These are phyloP conservation scores for Pachycephus smyrnensis DNA, from an alignment of 2,888 invertebrate species.

Conservation along the genomic window DNA sequence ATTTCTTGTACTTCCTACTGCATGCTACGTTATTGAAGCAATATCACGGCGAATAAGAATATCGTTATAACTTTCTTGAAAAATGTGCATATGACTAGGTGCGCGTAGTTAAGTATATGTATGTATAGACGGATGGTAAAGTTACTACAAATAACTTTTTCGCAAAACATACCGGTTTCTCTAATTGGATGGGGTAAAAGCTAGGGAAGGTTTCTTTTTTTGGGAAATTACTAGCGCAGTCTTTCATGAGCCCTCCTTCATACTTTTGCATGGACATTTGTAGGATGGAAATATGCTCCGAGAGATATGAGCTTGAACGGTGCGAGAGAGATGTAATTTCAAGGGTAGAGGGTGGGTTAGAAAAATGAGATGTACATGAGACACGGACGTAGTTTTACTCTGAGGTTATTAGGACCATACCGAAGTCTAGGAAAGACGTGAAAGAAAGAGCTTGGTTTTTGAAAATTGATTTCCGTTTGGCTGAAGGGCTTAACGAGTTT, in stretches of 20 bases:
- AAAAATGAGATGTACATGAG: constrained; percentile 17
- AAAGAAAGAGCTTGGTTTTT: neutral
- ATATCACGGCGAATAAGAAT: neutral
- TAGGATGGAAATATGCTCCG: neutral
- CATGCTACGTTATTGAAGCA: neutral
- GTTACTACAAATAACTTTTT: constrained; percentile 32
- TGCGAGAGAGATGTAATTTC: neutral
- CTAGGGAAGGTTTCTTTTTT: neutral
- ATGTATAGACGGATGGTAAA: constrained; percentile 18
- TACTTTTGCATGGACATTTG: neutral
- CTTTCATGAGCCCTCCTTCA: neutral
- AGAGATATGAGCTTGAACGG: neutral
- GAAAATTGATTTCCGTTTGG: neutral
- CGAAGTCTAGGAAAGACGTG: neutral
- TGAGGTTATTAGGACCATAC: neutral
- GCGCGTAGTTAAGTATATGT: neutral
- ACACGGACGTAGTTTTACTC: constrained; percentile 4
- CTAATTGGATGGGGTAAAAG: constrained; percentile 38
- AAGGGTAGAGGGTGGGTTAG: neutral
- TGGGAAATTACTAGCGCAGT: neutral
- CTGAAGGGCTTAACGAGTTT: neutral
- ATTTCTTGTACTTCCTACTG: neutral
- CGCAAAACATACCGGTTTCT: constrained; percentile 29
- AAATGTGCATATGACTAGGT: neutral
- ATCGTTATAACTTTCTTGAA: constrained; percentile 8